phyloP scores from a whole-genome alignment of 2,797 vertebrate genomes.

The Coilia nasus region DNA sequence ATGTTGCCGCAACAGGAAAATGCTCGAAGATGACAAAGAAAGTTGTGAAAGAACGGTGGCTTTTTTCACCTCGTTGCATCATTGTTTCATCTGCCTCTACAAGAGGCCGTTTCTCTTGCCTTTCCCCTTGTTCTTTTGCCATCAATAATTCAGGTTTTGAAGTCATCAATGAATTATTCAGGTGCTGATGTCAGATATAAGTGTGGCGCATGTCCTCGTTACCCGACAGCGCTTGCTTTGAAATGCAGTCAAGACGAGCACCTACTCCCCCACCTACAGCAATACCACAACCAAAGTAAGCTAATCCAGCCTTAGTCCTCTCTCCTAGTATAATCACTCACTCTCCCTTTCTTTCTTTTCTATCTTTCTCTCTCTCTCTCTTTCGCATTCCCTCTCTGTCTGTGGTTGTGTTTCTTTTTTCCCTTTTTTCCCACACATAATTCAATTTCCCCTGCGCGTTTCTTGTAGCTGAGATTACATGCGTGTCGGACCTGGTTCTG shows the following conservation, averaged over 20 bases:
- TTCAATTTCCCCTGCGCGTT: conserved; percentile 67
- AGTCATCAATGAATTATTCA: conserved; percentile 75
- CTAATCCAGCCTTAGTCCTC: conserved; percentile 37
- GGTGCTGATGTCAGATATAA: conserved; percentile 66
- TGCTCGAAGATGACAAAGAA: background rate
- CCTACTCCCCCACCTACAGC: conserved; percentile 28
- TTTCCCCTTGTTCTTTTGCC: conserved; percentile 64
- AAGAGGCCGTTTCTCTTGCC: conserved; percentile 60
- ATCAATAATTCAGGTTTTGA: conserved; percentile 78
- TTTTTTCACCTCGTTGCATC: conserved; percentile 72
- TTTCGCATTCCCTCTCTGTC: conserved; percentile 47
- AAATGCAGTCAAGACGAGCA: conserved; percentile 48
- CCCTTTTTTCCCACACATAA: conserved; percentile 53
- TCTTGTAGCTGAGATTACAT: conserved; percentile 78
- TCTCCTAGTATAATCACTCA: background rate
- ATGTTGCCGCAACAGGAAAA: background rate
- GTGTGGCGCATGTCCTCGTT: conserved; percentile 54
- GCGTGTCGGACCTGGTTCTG: conserved; percentile 70
- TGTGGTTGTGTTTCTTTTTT: conserved; percentile 60
- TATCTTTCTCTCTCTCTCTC: conserved; percentile 39
- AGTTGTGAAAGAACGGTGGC: background rate
- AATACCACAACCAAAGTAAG: conserved; percentile 38
- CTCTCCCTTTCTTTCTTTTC: conserved; percentile 37
- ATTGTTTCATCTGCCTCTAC: conserved; percentile 53
- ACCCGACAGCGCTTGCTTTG: conserved; percentile 55